Evolutionary conservation across 2,888 invertebrate species (phyloP).

Genomic region (Lithosia quadra): DNA sequence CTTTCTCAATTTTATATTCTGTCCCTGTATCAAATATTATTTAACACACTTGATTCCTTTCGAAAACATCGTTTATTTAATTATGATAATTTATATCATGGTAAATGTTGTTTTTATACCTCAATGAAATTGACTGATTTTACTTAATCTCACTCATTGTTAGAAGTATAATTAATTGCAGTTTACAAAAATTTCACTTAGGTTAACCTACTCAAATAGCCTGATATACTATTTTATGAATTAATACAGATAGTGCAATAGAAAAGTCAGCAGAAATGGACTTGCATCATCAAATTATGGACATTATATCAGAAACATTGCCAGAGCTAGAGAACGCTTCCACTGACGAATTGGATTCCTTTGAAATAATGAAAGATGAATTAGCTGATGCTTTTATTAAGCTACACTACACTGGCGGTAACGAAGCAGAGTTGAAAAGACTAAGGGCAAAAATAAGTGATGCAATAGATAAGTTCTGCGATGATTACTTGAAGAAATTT

Average conservation of each 20-base stretch:
- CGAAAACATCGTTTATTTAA: too few relatives aligned
- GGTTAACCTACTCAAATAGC: background rate
- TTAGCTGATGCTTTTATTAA: slow-evolving; percentile 71
- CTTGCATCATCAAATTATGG: slow-evolving; percentile 60
- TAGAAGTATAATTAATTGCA: too few relatives aligned
- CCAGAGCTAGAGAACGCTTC: slow-evolving; percentile 47
- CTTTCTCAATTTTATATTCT: too few relatives aligned
- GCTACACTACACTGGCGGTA: slow-evolving; percentile 57
- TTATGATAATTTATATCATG: too few relatives aligned
- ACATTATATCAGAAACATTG: slow-evolving; percentile 60
- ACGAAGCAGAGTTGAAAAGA: slow-evolving; percentile 50
- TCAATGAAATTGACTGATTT: too few relatives aligned
- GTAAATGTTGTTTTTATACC: too few relatives aligned
- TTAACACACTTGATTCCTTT: too few relatives aligned
- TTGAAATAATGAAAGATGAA: slow-evolving; percentile 67
- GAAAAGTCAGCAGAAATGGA: slow-evolving; percentile 54
- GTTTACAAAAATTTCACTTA: background rate
- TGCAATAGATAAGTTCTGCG: slow-evolving; percentile 63
- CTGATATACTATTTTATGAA: background rate
- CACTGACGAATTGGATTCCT: slow-evolving; percentile 56
- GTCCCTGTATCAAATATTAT: too few relatives aligned
- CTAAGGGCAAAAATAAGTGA: slow-evolving; percentile 60
- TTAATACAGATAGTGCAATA: background rate
- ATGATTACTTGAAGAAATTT: slow-evolving; percentile 59
- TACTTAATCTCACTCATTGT: too few relatives aligned